Percentiles rank a stretch among this genome's conserved stretches.
These are phyloP conservation scores for Oryzias sinensis DNA, from an alignment of 2,797 vertebrate species.

Conservation along the genomic window DNA sequence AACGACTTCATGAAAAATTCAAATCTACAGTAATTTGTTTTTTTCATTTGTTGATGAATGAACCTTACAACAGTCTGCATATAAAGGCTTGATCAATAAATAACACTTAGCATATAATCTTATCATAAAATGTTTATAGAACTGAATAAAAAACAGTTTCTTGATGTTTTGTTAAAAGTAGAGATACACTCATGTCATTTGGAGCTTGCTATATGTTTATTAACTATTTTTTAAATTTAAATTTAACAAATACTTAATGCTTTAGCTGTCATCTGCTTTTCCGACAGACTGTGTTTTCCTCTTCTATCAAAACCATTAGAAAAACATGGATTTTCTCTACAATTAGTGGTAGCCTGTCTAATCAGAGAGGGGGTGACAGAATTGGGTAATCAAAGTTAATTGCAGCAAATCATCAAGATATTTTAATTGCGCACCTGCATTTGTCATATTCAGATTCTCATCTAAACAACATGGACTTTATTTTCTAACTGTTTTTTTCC, in stretches of 20 bases:
- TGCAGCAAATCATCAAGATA: conserved; percentile 59
- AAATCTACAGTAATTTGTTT: no score
- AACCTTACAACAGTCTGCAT: no score
- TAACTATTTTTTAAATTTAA: neutral
- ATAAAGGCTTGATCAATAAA: no score
- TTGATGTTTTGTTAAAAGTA: no score
- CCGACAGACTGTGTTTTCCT: neutral
- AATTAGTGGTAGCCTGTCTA: conserved; percentile 57
- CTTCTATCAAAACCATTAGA: conserved; percentile 48
- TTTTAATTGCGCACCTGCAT: conserved; percentile 71
- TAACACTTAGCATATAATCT: no score
- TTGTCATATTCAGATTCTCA: conserved; percentile 27
- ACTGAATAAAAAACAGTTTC: no score
- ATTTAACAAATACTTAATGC: neutral
- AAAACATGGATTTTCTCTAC: conserved; percentile 53
- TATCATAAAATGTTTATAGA: no score
- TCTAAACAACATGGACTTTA: conserved; percentile 9
- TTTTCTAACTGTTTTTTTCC: neutral
- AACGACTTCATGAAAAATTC: no score
- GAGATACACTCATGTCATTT: no score
- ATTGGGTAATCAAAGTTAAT: conserved; percentile 71
- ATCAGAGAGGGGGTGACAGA: conserved; percentile 26
- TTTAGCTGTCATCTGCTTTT: no score
- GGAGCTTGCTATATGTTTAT: no score
- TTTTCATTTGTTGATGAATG: no score